Evolutionary conservation across 2,888 invertebrate species (phyloP), one percentile per base, ranked within the genome.

Genomic region (Allolobophora icterica): DNA sequence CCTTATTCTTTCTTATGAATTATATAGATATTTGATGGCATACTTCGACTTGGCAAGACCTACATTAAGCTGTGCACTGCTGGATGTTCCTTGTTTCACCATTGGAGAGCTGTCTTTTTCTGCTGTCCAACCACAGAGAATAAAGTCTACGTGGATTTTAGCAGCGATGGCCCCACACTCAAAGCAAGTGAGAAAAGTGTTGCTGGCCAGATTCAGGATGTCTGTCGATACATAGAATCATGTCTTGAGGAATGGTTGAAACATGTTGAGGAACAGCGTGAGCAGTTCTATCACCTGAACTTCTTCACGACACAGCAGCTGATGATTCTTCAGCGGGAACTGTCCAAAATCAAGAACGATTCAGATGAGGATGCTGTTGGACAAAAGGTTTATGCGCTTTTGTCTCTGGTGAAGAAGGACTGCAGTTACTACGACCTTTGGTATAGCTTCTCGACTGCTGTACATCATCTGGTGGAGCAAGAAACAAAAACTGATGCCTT

Each of bases 271-370:
- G 89, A 92, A 15, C 93, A 93, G 89, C 91, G 94, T 35, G 90
- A 91, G 15, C 87, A 92, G 17, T 94, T 93, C 90, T 91, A 91
- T 24, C 92, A 93, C n/a, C 93, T 94, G 90, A 94, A 94, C 91
- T 93, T 93, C 92, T 94, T 93, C 92, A 94, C 94, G 15, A 93
- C 94, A 24, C 93, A 94, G 58, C 94, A 94, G 92, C 92, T 94
- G 24, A 94, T 94, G 21, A 93, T 94, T 40, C 93, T 94, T 24
- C 93, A 94, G 87, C 91, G 92, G 90, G 93, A 94, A 83, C 89
- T 94, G 71, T 92, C 94, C 42, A 93, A 92, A 38, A 87, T 87
- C 34, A 87, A 17, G 34, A 35, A 24, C n/a, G 34, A 34, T 87
- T 34, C 34, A 8, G 87, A 87, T 19, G 87, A 87, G 5, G 87